Conservation (phyloP, 92 coral and sea anemone species). For the Zoanthus solanderi region DNA sequence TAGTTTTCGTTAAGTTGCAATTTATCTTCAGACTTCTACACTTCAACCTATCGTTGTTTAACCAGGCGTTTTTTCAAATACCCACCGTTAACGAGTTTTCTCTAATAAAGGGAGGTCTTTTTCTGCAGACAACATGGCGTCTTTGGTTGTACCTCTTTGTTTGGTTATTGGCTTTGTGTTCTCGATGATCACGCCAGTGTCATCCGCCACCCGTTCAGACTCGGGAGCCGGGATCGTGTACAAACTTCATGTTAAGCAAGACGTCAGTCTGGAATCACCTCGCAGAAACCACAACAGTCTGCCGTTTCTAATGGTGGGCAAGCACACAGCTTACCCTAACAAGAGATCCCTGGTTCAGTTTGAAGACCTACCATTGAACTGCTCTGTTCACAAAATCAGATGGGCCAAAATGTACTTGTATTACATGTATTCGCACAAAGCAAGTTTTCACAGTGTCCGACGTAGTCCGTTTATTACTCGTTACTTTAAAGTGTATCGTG, state of each 20-base stretch:
- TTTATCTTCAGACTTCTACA: too few relatives aligned
- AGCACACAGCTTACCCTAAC: slow-evolving; percentile 61
- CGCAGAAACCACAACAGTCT: slow-evolving; percentile 42
- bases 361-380: slow-evolving; percentile 48
- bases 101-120: neutral
- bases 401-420: slow-evolving; percentile 71
- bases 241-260: slow-evolving; percentile 61
- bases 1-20: too few relatives aligned
- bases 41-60: too few relatives aligned
- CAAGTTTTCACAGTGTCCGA: slow-evolving; percentile 47
- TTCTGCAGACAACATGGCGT: neutral
- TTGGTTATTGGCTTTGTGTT: slow-evolving; percentile 32
- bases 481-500: slow-evolving; percentile 58
- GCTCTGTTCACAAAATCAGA: slow-evolving; percentile 35
- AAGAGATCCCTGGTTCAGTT: slow-evolving; percentile 76
- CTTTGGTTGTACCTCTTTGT: slow-evolving; percentile 23
- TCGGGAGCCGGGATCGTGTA: slow-evolving; percentile 38
- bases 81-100: neutral
- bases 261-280: slow-evolving; percentile 62
- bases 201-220: slow-evolving; percentile 5
- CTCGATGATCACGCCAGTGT: slow-evolving; percentile 10
- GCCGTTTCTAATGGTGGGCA: slow-evolving; percentile 61
- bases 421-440: slow-evolving; percentile 71
- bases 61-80: too few relatives aligned
- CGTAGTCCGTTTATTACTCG: slow-evolving; percentile 64